These are phyloP conservation scores for Melanophora roralis DNA, from an alignment of 2,888 invertebrate species.

Conservation along the genomic window DNA sequence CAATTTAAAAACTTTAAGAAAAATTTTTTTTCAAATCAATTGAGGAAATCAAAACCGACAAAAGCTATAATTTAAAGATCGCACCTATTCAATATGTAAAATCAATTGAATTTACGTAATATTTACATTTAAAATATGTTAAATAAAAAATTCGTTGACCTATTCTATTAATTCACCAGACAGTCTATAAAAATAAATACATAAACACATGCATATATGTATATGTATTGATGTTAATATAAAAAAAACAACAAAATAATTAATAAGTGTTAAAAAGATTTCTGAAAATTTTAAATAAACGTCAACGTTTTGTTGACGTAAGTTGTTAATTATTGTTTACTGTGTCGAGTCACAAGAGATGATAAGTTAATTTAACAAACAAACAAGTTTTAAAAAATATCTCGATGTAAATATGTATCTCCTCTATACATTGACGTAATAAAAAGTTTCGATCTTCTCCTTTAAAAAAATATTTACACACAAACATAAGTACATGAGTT, in stretches of 20 bases:
- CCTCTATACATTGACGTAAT: conserved; percentile 27
- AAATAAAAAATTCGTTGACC: not conserved
- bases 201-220: too few species aligned
- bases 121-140: too few species aligned
- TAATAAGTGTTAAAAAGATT: not conserved
- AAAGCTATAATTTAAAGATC: too few species aligned
- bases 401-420: not conserved
- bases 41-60: too few species aligned
- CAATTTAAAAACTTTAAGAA: too few species aligned
- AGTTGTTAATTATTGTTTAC: not conserved
- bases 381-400: conserved; percentile 1
- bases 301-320: conserved; percentile 1
- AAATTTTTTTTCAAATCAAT: too few species aligned
- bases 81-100: too few species aligned
- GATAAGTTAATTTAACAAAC: conserved; percentile 5
- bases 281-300: conserved; percentile 5
- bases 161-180: not conserved
- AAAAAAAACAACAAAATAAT: not conserved
- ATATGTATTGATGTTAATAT: too few species aligned
- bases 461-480: not conserved
- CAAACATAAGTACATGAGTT: too few species aligned
- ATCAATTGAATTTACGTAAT: conserved; percentile 39
- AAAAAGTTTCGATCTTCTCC: not conserved
- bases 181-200: too few species aligned
- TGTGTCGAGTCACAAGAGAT: conserved; percentile 11